These are phyloP conservation scores for Ictidomys tridecemlineatus DNA, from an alignment of 2,113 vertebrate genomes.

Conservation along the genomic window DNA sequence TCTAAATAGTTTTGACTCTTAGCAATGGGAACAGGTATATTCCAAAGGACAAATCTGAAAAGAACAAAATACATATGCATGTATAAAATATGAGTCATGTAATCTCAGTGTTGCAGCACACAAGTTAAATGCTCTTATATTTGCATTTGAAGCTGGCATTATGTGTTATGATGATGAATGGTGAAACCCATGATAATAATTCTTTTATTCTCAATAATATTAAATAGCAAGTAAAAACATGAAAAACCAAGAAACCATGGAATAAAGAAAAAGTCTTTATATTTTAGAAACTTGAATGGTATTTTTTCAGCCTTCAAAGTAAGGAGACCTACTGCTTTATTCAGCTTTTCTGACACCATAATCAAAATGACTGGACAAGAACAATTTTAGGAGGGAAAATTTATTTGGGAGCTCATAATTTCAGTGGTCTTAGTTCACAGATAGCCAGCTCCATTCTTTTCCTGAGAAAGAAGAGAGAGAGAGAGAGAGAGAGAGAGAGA, in stretches of 20 bases:
- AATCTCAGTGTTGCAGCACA: not conserved
- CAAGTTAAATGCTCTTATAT: not conserved
- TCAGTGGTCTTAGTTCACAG: too few relatives aligned
- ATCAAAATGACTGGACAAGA: too few relatives aligned
- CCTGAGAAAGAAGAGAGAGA: too few relatives aligned
- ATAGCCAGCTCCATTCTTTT: too few relatives aligned
- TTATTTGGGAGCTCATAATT: too few relatives aligned
- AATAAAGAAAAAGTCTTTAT: not conserved
- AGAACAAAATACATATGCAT: not conserved
- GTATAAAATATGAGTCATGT: not conserved
- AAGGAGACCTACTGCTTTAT: not conserved
- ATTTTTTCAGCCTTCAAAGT: not conserved
- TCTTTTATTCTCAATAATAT: not conserved
- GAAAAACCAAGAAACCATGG: not conserved
- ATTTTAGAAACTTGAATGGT: not conserved
- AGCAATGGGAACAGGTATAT: not conserved
- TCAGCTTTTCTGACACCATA: not conserved
- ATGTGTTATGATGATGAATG: not conserved
- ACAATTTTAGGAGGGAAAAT: too few relatives aligned
- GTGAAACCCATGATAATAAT: not conserved
- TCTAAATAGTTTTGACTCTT: not conserved
- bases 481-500: too few relatives aligned
- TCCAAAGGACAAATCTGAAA: not conserved
- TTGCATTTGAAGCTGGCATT: not conserved
- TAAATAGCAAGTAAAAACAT: not conserved